Conservation (phyloP, 2,797 vertebrate species). For the Danio tinwini region DNA sequence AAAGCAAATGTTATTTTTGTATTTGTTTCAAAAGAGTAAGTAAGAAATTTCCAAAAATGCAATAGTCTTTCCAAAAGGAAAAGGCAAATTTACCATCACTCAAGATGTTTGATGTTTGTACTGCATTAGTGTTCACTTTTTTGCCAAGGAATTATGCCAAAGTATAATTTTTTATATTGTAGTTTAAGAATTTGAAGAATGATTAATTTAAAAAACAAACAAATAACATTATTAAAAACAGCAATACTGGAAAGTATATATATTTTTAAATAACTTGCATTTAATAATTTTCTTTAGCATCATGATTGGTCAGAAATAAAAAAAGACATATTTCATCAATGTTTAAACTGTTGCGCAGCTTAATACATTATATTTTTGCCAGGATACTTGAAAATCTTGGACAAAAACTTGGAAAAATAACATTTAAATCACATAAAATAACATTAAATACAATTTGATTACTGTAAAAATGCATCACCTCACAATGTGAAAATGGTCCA, state of each 20-base stretch:
- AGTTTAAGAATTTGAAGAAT: background rate
- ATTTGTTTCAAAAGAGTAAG: constrained; percentile 4
- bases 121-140: background rate
- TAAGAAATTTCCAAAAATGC: background rate
- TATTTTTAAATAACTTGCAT: background rate
- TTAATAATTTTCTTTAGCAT: background rate
- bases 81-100: background rate
- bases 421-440: background rate
- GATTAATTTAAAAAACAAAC: background rate
- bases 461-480: background rate
- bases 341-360: background rate
- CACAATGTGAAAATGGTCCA: background rate
- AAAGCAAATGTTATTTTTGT: background rate
- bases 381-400: too few relatives aligned
- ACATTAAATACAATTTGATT: background rate
- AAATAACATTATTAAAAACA: too few relatives aligned
- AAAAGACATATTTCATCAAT: constrained; percentile 1
- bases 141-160: background rate
- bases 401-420: too few relatives aligned
- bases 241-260: background rate
- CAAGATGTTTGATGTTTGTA: background rate
- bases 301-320: background rate
- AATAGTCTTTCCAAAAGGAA: background rate
- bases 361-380: background rate
- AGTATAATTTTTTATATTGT: background rate